Evolutionary conservation across 2,113 vertebrate genomes (phyloP), one percentile per base, ranked within the genome.

Genomic region (Oncorhynchus gorbuscha): DNA sequence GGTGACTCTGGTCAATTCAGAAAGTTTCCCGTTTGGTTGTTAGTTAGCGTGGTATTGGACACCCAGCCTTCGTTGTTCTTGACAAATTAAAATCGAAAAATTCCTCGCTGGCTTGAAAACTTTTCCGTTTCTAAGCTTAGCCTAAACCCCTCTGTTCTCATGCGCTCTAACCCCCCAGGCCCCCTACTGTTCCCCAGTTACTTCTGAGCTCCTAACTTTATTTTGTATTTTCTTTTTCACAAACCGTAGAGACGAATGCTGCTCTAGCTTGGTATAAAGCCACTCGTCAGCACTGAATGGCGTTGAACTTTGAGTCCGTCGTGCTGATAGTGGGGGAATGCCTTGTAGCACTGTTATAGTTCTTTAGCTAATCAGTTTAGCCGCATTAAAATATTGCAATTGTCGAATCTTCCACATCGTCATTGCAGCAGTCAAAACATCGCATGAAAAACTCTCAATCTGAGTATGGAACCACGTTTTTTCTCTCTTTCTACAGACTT

Each of bases 281-380:
- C 87, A 74, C 81, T 39, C 77, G 71, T 69, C 81, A 71, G 72
- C 79, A 78, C 73, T 81, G 86, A 86, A 85, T 87, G 88, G 86
- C 88, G 86, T 81, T 77, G 85, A 86, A 90, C 80, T 90, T 89
- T 83, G 84, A 77, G 81, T 76, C 77, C 88, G 86, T 81, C 86
- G 84, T 67, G 90, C 83, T 51, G 81, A 81, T 76, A 82, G 85
- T 82, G 69, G 76, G 76, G 85, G 90, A 89, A 89, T 89, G 88
- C 79, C 30, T 59, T 22, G 72, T 73, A 32, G 71, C 72, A 70
- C 55, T 65, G 74, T 80, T 88, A 88, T 74, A 81, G 84, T 85
- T 55, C 14, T 55, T 45, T 45, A 45, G 9, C 51, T 77, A 74
- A 72, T 81, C 83, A 75, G 80, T 71, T 70, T 77, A 89, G 20